These are phyloP conservation scores for Drosophila birchii DNA, from an alignment of 2,888 invertebrate species.

Conservation along the genomic window DNA sequence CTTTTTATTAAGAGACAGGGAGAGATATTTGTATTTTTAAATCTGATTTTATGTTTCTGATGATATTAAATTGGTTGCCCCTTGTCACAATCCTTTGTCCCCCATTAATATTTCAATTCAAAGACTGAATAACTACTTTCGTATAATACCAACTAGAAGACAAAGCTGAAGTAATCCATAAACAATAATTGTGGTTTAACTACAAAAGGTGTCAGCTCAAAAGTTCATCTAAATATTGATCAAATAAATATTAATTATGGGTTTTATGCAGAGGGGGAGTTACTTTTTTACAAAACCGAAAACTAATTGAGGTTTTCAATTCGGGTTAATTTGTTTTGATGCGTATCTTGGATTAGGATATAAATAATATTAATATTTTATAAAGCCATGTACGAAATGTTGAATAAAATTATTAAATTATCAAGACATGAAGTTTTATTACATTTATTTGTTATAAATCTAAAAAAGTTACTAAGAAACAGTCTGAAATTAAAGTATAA, in stretches of 20 bases:
- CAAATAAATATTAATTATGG: slow-evolving; percentile 10
- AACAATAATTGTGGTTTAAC: slow-evolving; percentile 28
- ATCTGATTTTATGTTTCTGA: slow-evolving; percentile 13
- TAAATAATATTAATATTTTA: slow-evolving; percentile 26
- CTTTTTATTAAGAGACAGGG: neutral
- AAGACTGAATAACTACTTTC: slow-evolving; percentile 30
- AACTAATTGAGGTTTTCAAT: slow-evolving; percentile 12
- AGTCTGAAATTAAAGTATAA: neutral
- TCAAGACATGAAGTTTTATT: neutral
- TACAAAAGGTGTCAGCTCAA: slow-evolving; percentile 28
- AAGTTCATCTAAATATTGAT: slow-evolving; percentile 15
- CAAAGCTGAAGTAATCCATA: slow-evolving; percentile 16
- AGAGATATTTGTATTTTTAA: slow-evolving; percentile 1
- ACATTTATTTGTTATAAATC: neutral
- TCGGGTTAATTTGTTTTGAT: slow-evolving; percentile 14
- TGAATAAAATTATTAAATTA: slow-evolving; percentile 37
- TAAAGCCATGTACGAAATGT: slow-evolving; percentile 29
- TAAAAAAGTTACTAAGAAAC: neutral
- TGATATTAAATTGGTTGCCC: slow-evolving; percentile 11
- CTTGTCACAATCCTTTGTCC: slow-evolving; percentile 9
- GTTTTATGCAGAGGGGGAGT: slow-evolving; percentile 2
- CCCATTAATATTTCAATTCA: slow-evolving; percentile 26
- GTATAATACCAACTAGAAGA: slow-evolving; percentile 3
- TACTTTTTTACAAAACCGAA: neutral
- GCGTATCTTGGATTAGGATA: slow-evolving; percentile 8